Percentiles rank a stretch among this genome's conserved stretches.
Conservation (phyloP, 2,888 invertebrate genomes). For the Hydrotaea diabolus region DNA sequence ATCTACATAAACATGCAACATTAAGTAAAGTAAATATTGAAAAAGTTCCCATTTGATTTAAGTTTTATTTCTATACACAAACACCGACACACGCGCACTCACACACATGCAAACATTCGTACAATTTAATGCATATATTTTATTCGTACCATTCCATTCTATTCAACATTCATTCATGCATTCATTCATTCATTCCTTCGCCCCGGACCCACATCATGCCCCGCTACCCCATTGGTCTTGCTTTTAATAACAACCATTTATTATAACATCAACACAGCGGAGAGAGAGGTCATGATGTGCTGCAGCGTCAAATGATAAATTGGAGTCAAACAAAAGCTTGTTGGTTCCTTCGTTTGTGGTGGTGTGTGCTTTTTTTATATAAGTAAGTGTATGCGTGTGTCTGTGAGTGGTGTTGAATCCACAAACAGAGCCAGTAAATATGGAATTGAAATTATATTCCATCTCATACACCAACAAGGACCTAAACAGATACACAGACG, state of each 20-base stretch:
- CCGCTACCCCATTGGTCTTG: background rate
- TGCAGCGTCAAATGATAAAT: constrained; percentile 28
- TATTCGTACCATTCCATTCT: background rate
- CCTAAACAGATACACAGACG: too few relatives aligned
- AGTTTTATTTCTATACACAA: background rate
- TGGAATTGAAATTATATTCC: background rate
- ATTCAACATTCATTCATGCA: too few relatives aligned
- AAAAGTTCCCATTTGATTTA: constrained; percentile 25
- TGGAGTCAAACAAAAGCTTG: constrained; percentile 25
- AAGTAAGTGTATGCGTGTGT: background rate
- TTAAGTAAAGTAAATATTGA: constrained; percentile 23
- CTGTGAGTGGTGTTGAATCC: background rate
- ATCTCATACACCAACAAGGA: background rate
- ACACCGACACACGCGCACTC: background rate
- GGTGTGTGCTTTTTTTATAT: background rate
- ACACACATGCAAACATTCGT: too few relatives aligned
- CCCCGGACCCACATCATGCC: background rate
- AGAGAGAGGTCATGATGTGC: background rate
- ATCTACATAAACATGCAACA: constrained; percentile 9
- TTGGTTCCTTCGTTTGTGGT: constrained; percentile 3
- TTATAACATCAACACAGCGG: constrained; percentile 30
- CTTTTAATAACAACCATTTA: constrained; percentile 28
- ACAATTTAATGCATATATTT: background rate
- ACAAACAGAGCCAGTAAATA: constrained; percentile 6
- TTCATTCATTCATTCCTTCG: background rate